Evolutionary conservation across 2,888 invertebrate species (phyloP).

Genomic region (Chrysolina haemoptera): DNA sequence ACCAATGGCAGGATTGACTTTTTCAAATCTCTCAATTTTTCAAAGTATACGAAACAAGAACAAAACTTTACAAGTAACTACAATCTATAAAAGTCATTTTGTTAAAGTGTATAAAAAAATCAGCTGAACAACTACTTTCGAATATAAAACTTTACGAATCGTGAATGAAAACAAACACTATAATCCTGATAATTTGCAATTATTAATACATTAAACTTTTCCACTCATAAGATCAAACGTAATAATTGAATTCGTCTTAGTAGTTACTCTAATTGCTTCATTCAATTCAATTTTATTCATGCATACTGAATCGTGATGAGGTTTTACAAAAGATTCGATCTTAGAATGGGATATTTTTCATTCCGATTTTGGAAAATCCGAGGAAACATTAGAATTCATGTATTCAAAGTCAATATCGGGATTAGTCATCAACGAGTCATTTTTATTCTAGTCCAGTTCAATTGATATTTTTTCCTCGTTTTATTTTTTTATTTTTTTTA

Average conservation of each 20-base stretch:
- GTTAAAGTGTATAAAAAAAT: no score
- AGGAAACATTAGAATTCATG: neutral
- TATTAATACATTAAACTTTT: neutral
- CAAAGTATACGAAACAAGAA: no score
- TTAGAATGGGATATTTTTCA: constrained; percentile 1
- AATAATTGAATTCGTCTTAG: neutral
- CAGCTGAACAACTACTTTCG: neutral
- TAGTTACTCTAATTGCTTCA: neutral
- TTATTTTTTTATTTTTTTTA: neutral
- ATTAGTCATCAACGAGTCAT: neutral
- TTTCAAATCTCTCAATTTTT: no score
- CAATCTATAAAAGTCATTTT: no score
- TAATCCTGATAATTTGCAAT: neutral
- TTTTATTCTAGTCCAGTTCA: neutral
- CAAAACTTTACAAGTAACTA: no score
- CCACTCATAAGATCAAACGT: neutral
- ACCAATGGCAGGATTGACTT: no score
- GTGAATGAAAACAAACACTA: neutral
- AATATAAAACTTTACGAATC: neutral
- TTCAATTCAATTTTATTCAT: constrained; percentile 12
- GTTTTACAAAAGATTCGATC: neutral
- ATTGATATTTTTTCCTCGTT: neutral
- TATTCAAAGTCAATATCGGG: neutral
- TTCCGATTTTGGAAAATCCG: constrained; percentile 2
- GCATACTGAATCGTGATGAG: constrained; percentile 12